Base-by-base conservation (phyloP, 2,113 vertebrate species). In the Romanogobio albipinnatus region DNA sequence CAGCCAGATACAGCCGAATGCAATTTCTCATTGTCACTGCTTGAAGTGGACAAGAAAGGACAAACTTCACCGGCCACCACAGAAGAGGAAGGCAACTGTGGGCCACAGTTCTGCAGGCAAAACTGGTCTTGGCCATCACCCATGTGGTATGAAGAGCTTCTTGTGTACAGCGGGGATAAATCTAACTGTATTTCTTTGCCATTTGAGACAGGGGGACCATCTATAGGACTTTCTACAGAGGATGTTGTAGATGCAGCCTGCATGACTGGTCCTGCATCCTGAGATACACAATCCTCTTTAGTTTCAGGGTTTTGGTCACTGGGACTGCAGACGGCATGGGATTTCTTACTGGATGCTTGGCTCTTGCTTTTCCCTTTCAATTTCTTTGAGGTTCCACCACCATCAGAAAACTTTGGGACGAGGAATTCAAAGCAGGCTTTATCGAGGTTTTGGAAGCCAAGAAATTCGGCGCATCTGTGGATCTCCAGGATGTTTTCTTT, bases 391-490 rank as follows among this genome's bases (percentile, higher is more conserved):
- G 89, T 90, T 53, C 78, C 83, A 56, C 94, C 93, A 39, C 91
- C 91, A 68, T 96, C 94, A 61, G 93, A 93, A 91, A 96, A 97
- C 89, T 96, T 98, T 66, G 96, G 96, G 84, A 96, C 92, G 87
- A 99, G 96, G 90, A 99, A 99, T 87, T 97, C 96, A 89, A 99
- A 99, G 91, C 98, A 99, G 43, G 96, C 94, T 29, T 96, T 95
- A 88, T 99, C 98, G 39, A 99, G 94, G 88, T 98, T 96, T 85
- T 87, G 96, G 43, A 99, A 94, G 22, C 95, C 96, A 91, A 99
- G 90, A 83, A 97, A 92, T 79, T 95, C 93, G 9, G 96, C 97
- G 84, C 96, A 97, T 84, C 93, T 96, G 91, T 93, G 95, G 71
- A 99, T 96, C 86, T 97, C 96, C 2, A 95, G 93, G 81, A 99